Evolutionary conservation across 2,797 vertebrate genomes (phyloP).

Genomic region (Loriculus beryllinus): DNA sequence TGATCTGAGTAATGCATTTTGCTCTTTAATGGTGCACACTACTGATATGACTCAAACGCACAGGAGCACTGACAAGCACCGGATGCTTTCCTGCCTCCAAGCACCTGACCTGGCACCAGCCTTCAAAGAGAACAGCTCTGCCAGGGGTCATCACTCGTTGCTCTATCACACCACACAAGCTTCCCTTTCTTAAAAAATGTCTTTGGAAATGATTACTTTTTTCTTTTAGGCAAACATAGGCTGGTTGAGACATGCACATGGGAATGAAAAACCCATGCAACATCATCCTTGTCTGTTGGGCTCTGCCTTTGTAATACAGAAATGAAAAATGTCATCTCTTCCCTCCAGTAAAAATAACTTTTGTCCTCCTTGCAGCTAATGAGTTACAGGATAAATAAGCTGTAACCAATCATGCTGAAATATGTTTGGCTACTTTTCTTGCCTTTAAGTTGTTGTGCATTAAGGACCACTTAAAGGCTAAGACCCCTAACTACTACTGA

Average conservation of each 20-base stretch:
- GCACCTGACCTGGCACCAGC: background rate
- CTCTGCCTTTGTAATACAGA: background rate
- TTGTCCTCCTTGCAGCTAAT: background rate
- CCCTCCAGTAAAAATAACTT: background rate
- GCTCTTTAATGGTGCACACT: constrained; percentile 26
- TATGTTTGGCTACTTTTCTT: background rate
- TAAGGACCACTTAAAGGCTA: background rate
- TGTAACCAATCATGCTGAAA: background rate
- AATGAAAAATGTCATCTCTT: background rate
- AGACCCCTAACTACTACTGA: background rate
- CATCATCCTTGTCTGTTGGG: background rate
- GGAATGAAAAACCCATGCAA: background rate
- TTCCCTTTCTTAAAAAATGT: background rate
- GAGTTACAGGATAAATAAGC: background rate
- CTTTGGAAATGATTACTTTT: background rate
- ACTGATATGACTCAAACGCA: constrained; percentile 39
- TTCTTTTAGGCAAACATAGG: background rate
- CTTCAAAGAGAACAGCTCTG: background rate
- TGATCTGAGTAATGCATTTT: constrained; percentile 46
- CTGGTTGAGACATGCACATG: background rate
- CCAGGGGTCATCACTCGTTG: background rate
- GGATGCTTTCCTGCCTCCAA: background rate
- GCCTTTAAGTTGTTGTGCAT: background rate
- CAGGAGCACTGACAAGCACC: background rate
- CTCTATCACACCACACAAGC: background rate